phyloP scores from a whole-genome alignment of 2,797 vertebrate species.

The Protonibea diacanthus region DNA sequence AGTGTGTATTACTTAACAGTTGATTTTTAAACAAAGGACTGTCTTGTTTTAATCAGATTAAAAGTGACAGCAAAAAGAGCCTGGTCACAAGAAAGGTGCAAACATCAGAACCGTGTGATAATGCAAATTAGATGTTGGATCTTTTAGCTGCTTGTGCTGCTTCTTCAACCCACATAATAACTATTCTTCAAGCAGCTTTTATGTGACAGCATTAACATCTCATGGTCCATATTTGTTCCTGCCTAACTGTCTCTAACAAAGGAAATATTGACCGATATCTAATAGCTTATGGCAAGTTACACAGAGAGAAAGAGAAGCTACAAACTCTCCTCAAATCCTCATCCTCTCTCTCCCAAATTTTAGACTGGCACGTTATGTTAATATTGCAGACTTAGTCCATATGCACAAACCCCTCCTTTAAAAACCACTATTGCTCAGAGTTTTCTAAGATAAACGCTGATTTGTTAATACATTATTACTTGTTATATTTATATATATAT shows the following conservation, averaged over 20 bases:
- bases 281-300: constrained; percentile 88
- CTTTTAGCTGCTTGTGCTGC: constrained; percentile 15
- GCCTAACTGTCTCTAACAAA: constrained; percentile 34
- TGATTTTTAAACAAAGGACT: constrained; percentile 31
- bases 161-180: constrained; percentile 2
- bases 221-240: constrained; percentile 39
- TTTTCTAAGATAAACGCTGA: constrained; percentile 91
- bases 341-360: constrained; percentile 80
- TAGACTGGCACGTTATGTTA: constrained; percentile 94
- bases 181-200: constrained; percentile 5
- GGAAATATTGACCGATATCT: constrained; percentile 80
- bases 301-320: constrained; percentile 86
- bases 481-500: constrained; percentile 82
- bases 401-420: constrained; percentile 91
- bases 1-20: constrained; percentile 16
- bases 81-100: constrained; percentile 32
- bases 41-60: constrained; percentile 18
- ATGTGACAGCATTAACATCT: constrained; percentile 18
- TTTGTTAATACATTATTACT: constrained; percentile 82
- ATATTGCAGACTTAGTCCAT: constrained; percentile 95
- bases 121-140: constrained; percentile 29
- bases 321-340: constrained; percentile 82
- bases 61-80: constrained; percentile 36
- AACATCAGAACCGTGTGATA: constrained; percentile 15
- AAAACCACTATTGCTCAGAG: constrained; percentile 94